Percentiles rank a stretch among this genome's conserved stretches.
Evolutionary conservation across 2,888 invertebrate genomes (phyloP).

Genomic region (Mesorhabditis spiculigera): DNA sequence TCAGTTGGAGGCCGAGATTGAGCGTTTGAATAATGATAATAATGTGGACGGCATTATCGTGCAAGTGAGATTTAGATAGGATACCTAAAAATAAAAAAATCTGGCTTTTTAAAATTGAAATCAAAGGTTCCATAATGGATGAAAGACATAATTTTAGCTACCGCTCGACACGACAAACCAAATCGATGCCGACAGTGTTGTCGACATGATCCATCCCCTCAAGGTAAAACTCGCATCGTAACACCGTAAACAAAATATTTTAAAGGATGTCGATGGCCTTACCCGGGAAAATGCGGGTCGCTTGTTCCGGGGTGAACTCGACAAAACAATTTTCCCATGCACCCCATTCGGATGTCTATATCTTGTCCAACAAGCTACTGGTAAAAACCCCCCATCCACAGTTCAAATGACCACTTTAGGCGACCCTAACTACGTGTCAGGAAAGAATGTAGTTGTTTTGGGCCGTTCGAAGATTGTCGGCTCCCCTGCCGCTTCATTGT

Average conservation of each 20-base stretch:
- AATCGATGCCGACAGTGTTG: constrained; percentile 79
- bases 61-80: constrained; percentile 41
- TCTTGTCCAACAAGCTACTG: constrained; percentile 70
- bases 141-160: constrained; percentile 59
- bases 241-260: too few relatives aligned
- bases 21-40: constrained; percentile 77
- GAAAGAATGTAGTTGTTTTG: constrained; percentile 78
- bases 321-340: constrained; percentile 78
- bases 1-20: constrained; percentile 65
- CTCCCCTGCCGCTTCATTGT: constrained; percentile 84
- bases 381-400: constrained; percentile 14
- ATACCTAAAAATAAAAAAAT: not conserved
- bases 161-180: constrained; percentile 79
- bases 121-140: not conserved
- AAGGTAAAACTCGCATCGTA: constrained; percentile 29
- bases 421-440: constrained; percentile 41
- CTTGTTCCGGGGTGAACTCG: constrained; percentile 81
- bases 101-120: not conserved
- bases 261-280: constrained; percentile 56
- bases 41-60: constrained; percentile 64
- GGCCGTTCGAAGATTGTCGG: constrained; percentile 97
- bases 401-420: too few relatives aligned
- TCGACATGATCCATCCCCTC: constrained; percentile 70
- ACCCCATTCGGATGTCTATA: constrained; percentile 93
- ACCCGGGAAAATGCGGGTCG: constrained; percentile 82